These are phyloP conservation scores for Coptodon rendalli DNA, from an alignment of 2,113 vertebrate species.

Conservation along the genomic window DNA sequence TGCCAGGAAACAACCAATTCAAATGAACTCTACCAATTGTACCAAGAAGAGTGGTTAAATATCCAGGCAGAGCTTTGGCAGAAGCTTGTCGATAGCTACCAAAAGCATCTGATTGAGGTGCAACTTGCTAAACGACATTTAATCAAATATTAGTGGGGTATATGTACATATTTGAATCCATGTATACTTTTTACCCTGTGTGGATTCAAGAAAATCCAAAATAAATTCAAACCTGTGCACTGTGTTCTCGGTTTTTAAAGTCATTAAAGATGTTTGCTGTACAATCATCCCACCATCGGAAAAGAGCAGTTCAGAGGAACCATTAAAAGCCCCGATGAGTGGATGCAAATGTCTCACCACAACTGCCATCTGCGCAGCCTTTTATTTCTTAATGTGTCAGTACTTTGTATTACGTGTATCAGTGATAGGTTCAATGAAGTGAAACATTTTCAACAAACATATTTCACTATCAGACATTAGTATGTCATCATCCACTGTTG, in stretches of 20 bases:
- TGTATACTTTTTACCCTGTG: background rate
- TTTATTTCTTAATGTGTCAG: background rate
- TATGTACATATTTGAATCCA: background rate
- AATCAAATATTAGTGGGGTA: background rate
- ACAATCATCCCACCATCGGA: background rate
- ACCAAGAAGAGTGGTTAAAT: background rate
- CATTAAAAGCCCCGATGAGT: background rate
- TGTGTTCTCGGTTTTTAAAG: background rate
- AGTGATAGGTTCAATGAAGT: background rate
- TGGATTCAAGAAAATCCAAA: background rate
- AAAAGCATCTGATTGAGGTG: background rate
- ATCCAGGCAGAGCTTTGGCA: background rate
- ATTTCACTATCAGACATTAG: background rate
- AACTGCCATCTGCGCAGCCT: background rate
- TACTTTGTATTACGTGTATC: background rate
- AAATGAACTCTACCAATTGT: background rate
- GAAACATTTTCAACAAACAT: background rate
- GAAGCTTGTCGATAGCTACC: background rate
- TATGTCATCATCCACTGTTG: background rate
- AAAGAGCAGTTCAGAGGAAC: background rate
- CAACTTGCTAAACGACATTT: background rate
- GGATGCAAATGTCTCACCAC: background rate
- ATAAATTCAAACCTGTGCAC: background rate
- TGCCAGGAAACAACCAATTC: background rate
- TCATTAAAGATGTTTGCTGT: background rate